Evolutionary conservation across 2,888 invertebrate species (phyloP).

Genomic region (Candidula unifasciata): DNA sequence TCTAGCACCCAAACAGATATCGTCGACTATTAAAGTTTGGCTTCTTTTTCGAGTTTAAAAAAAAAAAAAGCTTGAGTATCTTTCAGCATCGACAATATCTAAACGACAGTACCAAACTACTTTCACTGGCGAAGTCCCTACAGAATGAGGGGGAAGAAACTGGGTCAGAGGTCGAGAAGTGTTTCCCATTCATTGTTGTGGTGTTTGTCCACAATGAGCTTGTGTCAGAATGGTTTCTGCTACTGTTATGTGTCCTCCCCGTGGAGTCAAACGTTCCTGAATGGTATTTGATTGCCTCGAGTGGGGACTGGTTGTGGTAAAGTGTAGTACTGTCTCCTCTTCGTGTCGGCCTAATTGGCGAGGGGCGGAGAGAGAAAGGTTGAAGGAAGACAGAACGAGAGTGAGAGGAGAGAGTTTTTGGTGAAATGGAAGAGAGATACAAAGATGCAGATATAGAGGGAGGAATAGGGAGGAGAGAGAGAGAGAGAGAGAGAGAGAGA

Average conservation of each 20-base stretch:
- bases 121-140: background rate
- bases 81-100: background rate
- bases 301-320: background rate
- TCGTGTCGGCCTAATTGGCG: no score
- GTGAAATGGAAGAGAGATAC: no score
- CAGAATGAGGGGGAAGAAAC: background rate
- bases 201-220: conserved; percentile 20
- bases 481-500: no score
- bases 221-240: background rate
- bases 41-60: background rate
- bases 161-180: conserved; percentile 26
- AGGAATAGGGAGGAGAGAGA: no score
- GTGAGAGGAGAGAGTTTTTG: no score
- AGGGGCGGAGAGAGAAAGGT: no score
- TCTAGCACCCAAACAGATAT: background rate
- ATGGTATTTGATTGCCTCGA: background rate
- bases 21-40: conserved; percentile 31
- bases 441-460: no score
- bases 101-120: conserved; percentile 18
- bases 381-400: no score
- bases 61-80: background rate
- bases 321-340: background rate
- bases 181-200: conserved; percentile 1
- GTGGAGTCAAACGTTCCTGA: background rate
- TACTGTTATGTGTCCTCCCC: conserved; percentile 3